Evolutionary conservation across 2,888 invertebrate species (phyloP), one percentile per base, ranked within the genome.

Genomic region (Conops quadrifasciatus): DNA sequence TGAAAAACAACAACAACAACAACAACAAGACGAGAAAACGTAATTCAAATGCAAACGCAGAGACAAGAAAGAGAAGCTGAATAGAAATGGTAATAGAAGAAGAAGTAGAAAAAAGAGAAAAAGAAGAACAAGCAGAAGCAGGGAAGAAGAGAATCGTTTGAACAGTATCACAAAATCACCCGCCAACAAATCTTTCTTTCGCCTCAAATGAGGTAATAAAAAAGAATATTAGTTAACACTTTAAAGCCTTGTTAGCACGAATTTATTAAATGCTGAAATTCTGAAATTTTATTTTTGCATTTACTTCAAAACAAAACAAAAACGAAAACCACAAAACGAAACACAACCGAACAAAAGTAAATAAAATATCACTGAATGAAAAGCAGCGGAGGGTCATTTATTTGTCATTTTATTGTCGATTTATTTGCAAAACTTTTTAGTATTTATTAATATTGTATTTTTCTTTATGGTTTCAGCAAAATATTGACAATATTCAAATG

Each of bases 181-280:
- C n/a, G n/a, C n/a, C n/a, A n/a, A 77, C 76, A 76, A 76, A 75
- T n/a, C n/a, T n/a, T n/a, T n/a, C n/a, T n/a, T 74, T 70, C 74
- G 62, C 74, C 79, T 80, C 76, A 78, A 79, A 79, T 77, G 74
- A 78, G 80, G 80, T 77, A 83, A 82, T 80, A 80, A 81, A 82
- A 80, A 81, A 79, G 80, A 82, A 81, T 79, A 78, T 82, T 82
- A 82, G 80, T 82, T 83, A 82, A 78, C 83, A 80, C 80, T 64
- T 79, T 78, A 78, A 81, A 72, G 78, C 77, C 81, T 82, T 79
- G 80, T 82, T 82, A 82, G 82, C 82, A 80, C 70, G 51, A 62
- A 21, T 62, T 30, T 30, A 60, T 62, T 51, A 51, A 62, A 68
- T 62, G 30, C 30, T 11, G 30, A 62, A 49, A 24, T 15, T n/a